These are phyloP conservation scores for Amphiprion ocellaris DNA, from an alignment of 2,113 vertebrate genomes.

Conservation along the genomic window DNA sequence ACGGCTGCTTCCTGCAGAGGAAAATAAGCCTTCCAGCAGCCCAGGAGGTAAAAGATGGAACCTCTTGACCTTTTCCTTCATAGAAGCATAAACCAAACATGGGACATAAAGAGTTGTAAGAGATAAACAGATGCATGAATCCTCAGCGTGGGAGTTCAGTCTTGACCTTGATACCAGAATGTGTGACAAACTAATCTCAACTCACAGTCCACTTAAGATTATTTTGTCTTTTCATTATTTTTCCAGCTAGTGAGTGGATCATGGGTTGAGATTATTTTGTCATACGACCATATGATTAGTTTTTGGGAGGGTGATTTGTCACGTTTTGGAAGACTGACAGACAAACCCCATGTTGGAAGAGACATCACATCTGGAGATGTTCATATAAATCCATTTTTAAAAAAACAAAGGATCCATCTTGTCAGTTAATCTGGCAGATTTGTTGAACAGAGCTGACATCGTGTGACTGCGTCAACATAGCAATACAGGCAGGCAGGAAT, in stretches of 20 bases:
- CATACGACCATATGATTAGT: background rate
- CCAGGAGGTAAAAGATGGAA: background rate
- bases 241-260: background rate
- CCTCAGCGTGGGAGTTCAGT: background rate
- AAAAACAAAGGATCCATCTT: too few relatives aligned
- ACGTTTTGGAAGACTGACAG: background rate
- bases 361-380: background rate
- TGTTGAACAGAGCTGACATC: too few relatives aligned
- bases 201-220: conserved; percentile 3
- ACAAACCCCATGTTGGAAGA: background rate
- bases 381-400: background rate
- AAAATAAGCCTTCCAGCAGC: background rate
- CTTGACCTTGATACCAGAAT: background rate
- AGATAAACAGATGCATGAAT: conserved; percentile 4
- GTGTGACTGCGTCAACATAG: background rate
- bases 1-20: background rate
- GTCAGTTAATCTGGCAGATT: too few relatives aligned
- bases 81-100: conserved; percentile 11
- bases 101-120: background rate
- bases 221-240: conserved; percentile 11
- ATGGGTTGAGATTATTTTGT: conserved; percentile 11
- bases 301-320: background rate
- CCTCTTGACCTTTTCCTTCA: conserved; percentile 17
- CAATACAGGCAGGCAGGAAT: background rate
- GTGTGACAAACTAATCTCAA: conserved; percentile 18